phyloP scores from a whole-genome alignment of 2,113 vertebrate species.

The Neodon shergylaensis region DNA sequence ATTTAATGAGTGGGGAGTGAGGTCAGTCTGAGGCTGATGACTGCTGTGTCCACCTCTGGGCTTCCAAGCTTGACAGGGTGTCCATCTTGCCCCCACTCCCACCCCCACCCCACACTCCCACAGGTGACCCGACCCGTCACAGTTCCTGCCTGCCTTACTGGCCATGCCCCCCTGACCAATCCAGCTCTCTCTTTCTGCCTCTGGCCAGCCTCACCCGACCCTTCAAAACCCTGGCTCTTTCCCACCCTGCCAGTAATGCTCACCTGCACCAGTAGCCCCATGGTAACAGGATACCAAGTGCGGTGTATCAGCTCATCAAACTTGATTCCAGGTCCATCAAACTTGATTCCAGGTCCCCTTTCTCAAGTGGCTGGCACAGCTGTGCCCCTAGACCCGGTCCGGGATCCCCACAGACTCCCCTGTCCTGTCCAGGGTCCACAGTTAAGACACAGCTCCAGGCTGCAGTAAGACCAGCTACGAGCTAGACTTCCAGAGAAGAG shows the following conservation, averaged over 20 bases:
- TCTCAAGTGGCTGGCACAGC: not conserved
- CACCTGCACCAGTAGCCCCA: rapidly evolving
- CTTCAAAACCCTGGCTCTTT: not conserved
- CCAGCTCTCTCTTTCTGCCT: not conserved
- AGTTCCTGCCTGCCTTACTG: no score
- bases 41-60: conserved; percentile 22
- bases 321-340: no score
- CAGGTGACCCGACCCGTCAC: no score
- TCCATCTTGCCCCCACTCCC: not conserved
- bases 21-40: conserved; percentile 78
- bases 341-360: not conserved
- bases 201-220: not conserved
- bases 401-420: rapidly evolving
- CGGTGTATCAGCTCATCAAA: rapidly evolving
- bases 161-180: not conserved
- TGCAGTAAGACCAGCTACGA: rapidly evolving
- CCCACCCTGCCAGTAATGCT: not conserved
- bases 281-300: not conserved
- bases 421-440: not conserved
- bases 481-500: not conserved
- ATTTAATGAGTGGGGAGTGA: conserved; percentile 73
- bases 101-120: not conserved
- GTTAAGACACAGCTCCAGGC: not conserved
- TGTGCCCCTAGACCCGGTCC: not conserved
- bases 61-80: no score